These are phyloP conservation scores for Chroicocephalus ridibundus DNA, from an alignment of 2,113 vertebrate species.

Conservation along the genomic window DNA sequence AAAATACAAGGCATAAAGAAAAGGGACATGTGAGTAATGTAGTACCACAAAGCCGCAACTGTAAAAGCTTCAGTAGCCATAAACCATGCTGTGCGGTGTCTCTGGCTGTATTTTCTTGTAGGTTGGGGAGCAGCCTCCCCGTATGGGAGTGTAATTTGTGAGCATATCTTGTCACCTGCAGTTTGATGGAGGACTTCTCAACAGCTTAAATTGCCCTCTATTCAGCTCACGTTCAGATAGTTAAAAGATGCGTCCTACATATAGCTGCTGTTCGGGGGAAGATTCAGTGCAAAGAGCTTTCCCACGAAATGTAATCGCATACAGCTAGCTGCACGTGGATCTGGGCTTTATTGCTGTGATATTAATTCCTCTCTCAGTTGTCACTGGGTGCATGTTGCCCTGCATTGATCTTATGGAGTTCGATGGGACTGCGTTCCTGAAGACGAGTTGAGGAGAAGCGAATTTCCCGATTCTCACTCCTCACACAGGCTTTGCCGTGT, in stretches of 20 bases:
- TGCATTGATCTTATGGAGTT: fast-evolving
- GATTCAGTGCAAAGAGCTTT: background rate
- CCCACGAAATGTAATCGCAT: fast-evolving
- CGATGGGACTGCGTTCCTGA: background rate
- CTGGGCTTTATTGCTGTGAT: too few species aligned
- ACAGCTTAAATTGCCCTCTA: background rate
- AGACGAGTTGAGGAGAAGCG: fast-evolving
- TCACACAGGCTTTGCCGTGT: fast-evolving
- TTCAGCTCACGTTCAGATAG: background rate
- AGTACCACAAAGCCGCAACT: background rate
- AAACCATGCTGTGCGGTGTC: fast-evolving
- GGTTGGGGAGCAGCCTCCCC: background rate
- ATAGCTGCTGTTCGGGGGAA: background rate
- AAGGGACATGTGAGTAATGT: background rate
- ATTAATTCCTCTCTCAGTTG: background rate
- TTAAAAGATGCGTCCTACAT: background rate
- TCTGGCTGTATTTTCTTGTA: background rate
- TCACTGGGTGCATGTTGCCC: background rate
- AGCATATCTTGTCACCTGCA: background rate
- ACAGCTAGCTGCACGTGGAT: fast-evolving
- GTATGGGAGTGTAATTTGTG: background rate
- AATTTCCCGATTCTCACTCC: fast-evolving
- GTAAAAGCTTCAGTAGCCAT: background rate
- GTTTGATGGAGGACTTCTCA: background rate
- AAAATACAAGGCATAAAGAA: background rate